Base-by-base conservation (phyloP, 2,113 vertebrate species). In the Heterotis niloticus region DNA sequence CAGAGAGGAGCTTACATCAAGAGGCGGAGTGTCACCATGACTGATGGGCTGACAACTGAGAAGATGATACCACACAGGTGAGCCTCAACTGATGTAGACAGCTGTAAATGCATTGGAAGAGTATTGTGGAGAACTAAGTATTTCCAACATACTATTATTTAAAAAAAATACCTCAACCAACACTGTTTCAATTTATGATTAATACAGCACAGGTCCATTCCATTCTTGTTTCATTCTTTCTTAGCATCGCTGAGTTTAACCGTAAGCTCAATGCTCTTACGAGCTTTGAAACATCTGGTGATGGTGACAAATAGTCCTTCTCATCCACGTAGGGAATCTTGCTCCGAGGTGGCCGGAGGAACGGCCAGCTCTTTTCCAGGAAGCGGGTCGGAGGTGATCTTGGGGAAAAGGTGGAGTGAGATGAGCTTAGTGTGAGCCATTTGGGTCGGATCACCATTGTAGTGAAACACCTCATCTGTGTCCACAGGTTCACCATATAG, bases 21-120 rank as follows among this genome's bases (percentile, higher is more conserved):
- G 85, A 93, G 98, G 60, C 88, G 97, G 79, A 99, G 98, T 34
- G 93, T 98, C 88, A 99, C 98, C 83, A 96, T 99, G 96, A 98
- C 92, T 0, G 98, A 99, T 0, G 98, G 98, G 0, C 92, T 98
- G 82, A 98, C 96, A 0, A 87, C 96, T 0, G 98, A 99, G 87
- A 99, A 97, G 88, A 94, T 98, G 85, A 97, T 94, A 80, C 90
- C 95, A 0, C 94, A 93, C 90, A 98, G 98, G 98, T 99, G 88
- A 91, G 91, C 66, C 64, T 14, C 64, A 28, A 34, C 57, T 56
- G 10, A 73, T 71, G 29, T 18, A n/a, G 69, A 51, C 29, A 10
- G 11, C n/a, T n/a, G n/a, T n/a, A n/a, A n/a, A n/a, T n/a, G n/a
- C n/a, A n/a, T n/a, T n/a, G n/a, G n/a, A n/a, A n/a, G n/a, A n/a